A percentile compares a stretch with the other conserved stretches of the same genome.
phyloP scores from a whole-genome alignment of 2,888 invertebrate species.

The Volucella zonaria region DNA sequence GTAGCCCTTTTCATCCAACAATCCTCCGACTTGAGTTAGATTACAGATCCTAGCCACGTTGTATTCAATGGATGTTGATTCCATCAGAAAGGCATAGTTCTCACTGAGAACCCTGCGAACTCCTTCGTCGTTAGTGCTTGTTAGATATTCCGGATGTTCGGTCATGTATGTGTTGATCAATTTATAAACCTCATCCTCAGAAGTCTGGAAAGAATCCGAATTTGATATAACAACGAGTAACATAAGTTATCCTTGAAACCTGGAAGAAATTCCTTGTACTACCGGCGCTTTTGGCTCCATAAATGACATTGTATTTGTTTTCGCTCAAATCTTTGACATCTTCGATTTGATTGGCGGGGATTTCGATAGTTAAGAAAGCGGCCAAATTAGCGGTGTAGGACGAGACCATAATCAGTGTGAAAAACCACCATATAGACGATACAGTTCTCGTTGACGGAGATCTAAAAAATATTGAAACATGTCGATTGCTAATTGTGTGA shows the following conservation, averaged over 20 bases:
- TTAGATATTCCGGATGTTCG: conserved; percentile 84
- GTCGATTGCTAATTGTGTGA: not conserved
- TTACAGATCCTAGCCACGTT: conserved; percentile 86
- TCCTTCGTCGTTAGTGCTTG: conserved; percentile 84
- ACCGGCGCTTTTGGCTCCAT: conserved; percentile 92
- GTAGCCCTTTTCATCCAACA: conserved; percentile 88
- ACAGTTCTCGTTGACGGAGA: conserved; percentile 93
- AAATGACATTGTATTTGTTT: conserved; percentile 89
- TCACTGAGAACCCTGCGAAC: conserved; percentile 82
- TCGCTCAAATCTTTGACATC: conserved; percentile 92
- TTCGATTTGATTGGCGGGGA: conserved; percentile 87
- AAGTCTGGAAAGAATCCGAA: conserved; percentile 83
- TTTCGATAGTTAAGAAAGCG: conserved; percentile 93
- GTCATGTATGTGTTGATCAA: conserved; percentile 93
- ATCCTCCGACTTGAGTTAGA: conserved; percentile 85
- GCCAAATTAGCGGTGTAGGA: conserved; percentile 96
- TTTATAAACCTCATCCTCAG: conserved; percentile 88
- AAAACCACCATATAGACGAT: conserved; percentile 95
- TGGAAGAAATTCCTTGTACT: conserved; percentile 94
- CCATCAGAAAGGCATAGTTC: conserved; percentile 90
- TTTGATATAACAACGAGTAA: not conserved
- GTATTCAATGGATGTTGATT: conserved; percentile 90
- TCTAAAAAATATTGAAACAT: conserved; percentile 82
- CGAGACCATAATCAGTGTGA: conserved; percentile 89
- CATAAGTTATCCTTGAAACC: conserved; percentile 83